A percentile compares a stretch with the other conserved stretches of the same genome.
phyloP scores from a whole-genome alignment of 2,113 vertebrate genomes.

The Labeo catla region DNA sequence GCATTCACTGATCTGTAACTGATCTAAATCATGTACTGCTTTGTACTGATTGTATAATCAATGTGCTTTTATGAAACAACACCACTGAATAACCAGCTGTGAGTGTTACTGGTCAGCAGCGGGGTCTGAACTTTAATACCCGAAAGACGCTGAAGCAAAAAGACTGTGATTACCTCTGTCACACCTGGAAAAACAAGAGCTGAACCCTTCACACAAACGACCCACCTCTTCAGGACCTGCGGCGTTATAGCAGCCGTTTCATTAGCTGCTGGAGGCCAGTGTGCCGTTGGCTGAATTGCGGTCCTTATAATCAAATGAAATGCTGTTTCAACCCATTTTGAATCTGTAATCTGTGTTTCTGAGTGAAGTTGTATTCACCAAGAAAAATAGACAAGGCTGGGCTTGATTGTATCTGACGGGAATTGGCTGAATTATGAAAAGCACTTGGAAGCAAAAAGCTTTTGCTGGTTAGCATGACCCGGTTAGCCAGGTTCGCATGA shows the following conservation, averaged over 20 bases:
- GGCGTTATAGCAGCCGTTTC: slow-evolving; percentile 36
- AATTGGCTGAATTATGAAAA: slow-evolving; percentile 10
- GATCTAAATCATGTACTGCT: slow-evolving; percentile 16
- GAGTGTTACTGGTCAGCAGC: slow-evolving; percentile 1
- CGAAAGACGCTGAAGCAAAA: background rate
- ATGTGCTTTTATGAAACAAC: background rate
- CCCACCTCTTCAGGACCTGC: slow-evolving; percentile 23
- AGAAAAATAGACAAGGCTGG: background rate
- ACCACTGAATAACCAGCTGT: background rate
- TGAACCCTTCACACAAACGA: slow-evolving; percentile 31
- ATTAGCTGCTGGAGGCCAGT: slow-evolving; percentile 27
- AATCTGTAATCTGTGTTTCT: background rate
- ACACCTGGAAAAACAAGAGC: slow-evolving; percentile 26
- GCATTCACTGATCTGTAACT: slow-evolving; percentile 2
- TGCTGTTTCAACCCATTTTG: background rate
- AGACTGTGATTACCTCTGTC: slow-evolving; percentile 15
- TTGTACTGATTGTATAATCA: slow-evolving; percentile 22
- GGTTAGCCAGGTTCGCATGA: background rate
- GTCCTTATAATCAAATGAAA: slow-evolving; percentile 33
- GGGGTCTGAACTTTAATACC: background rate
- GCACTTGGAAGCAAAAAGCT: background rate
- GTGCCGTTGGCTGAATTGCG: slow-evolving; percentile 5
- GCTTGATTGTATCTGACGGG: background rate
- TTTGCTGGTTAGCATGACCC: background rate
- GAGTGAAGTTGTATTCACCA: background rate